Base-by-base conservation (phyloP, 2,888 invertebrate species). In the Sesia apiformis region DNA sequence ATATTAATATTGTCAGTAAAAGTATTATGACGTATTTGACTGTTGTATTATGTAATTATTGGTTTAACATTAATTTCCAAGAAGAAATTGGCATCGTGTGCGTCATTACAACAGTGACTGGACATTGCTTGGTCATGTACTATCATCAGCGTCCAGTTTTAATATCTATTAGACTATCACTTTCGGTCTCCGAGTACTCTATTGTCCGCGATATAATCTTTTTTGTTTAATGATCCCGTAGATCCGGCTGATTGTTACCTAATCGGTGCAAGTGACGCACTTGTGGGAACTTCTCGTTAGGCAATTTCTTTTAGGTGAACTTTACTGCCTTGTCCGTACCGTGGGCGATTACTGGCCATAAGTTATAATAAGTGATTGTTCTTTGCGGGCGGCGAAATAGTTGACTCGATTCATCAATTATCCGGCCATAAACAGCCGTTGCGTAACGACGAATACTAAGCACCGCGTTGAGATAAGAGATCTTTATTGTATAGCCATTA, bases 161-260 rank as follows among this genome's bases (percentile, higher is more conserved):
- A 71, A 78, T 82, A 80, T 84, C 80, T 81, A 78, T 79, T 76
- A 78, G 70, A 83, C 83, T 86, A 87, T 85, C 84, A 84, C 86
- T 86, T 85, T 85, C 80, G 70, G 84, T 79, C 82, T 77, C 72
- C 73, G 80, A 81, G 80, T 83, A 76, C 74, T 78, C 79, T 79
- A 84, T 86, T 84, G 86, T 86, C 71, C 69, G 74, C 65, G 82
- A 84, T 85, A 81, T 78, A 74, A 86, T 85, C 84, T 76, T 79
- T 81, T 82, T 83, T 75, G 69, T 76, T 78, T 86, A 85, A 86
- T 85, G 81, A 81, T 76, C 74, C 70, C 68, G 73, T 74, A 79
- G 82, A 82, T 86, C 86, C 85, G 84, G 86, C 76, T 77, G 78
- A 77, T 78, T 63, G 81, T 85, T 85, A 81, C 81, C 73, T 83